These are phyloP conservation scores for Corythaixoides concolor DNA, from an alignment of 2,113 vertebrate genomes.

Conservation along the genomic window DNA sequence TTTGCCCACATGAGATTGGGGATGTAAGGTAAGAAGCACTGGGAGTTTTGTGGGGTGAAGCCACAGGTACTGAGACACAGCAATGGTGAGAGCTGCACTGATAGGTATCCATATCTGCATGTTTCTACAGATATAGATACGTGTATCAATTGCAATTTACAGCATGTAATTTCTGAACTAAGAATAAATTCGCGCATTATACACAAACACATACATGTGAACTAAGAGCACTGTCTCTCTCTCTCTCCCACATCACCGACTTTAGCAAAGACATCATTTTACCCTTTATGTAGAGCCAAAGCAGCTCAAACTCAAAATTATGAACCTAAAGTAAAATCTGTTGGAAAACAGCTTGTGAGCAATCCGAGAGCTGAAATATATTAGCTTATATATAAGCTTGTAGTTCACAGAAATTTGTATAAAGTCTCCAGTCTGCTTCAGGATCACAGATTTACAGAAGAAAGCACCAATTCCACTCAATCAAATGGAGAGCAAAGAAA, in stretches of 20 bases:
- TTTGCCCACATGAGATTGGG: background rate
- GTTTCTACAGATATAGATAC: background rate
- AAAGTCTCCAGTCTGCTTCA: constrained; percentile 3
- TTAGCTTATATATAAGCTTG: background rate
- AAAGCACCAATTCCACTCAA: constrained; percentile 12
- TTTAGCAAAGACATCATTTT: background rate
- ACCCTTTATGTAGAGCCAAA: background rate
- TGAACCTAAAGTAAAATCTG: background rate
- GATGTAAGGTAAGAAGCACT: background rate
- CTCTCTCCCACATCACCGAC: background rate
- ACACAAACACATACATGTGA: background rate
- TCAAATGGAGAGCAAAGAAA: background rate
- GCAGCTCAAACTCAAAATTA: background rate
- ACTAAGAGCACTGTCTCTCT: background rate
- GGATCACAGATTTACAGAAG: background rate
- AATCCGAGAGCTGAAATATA: background rate
- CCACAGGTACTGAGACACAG: background rate
- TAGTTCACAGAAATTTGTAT: constrained; percentile 1
- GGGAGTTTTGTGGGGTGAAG: background rate
- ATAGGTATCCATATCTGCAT: background rate
- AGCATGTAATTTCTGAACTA: background rate
- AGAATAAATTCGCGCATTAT: background rate
- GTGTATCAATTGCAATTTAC: background rate
- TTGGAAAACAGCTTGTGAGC: background rate
- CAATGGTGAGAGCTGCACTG: background rate